Conservation (phyloP, 1,140 invertebrate species). For the Cyclargus thomasi region DNA sequence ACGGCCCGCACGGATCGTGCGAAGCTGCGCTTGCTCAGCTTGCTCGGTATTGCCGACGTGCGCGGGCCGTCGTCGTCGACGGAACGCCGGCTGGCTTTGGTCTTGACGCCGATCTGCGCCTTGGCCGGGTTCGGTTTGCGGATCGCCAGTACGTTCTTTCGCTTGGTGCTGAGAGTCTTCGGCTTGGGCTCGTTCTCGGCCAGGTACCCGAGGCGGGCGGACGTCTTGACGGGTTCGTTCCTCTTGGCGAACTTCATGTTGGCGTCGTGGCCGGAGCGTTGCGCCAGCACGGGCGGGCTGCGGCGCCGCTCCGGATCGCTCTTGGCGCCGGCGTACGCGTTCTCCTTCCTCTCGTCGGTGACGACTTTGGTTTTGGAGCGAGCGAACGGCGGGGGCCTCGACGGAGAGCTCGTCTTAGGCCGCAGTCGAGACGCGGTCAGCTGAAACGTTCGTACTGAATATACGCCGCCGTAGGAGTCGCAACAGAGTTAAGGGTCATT, state of each 20-base stretch:
- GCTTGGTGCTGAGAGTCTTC: conserved; percentile 51
- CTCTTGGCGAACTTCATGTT: conserved; percentile 54
- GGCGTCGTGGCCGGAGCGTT: conserved; percentile 51
- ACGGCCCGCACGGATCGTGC: conserved; percentile 35
- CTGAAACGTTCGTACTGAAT: conserved; percentile 37
- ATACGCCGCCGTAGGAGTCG: background rate
- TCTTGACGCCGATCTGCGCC: conserved; percentile 40
- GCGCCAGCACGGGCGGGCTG: conserved; percentile 47
- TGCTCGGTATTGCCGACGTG: conserved; percentile 35
- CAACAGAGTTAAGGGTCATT: background rate
- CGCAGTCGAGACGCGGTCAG: conserved; percentile 59
- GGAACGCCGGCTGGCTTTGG: conserved; percentile 42
- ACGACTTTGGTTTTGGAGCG: conserved; percentile 53
- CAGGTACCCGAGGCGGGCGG: conserved; percentile 46
- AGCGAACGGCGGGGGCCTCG: conserved; percentile 50
- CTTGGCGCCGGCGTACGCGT: conserved; percentile 57
- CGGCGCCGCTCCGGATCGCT: conserved; percentile 46
- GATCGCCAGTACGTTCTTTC: conserved; percentile 54
- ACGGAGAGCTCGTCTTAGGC: conserved; percentile 55
- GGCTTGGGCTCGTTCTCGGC: conserved; percentile 57
- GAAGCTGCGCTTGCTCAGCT: conserved; percentile 47
- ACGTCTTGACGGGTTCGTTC: conserved; percentile 49
- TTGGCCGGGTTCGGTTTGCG: conserved; percentile 59
- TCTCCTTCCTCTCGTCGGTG: conserved; percentile 62
- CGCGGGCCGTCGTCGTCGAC: conserved; percentile 45